These are phyloP conservation scores for Congeria kusceri DNA, from an alignment of 2,888 invertebrate genomes.

Conservation along the genomic window DNA sequence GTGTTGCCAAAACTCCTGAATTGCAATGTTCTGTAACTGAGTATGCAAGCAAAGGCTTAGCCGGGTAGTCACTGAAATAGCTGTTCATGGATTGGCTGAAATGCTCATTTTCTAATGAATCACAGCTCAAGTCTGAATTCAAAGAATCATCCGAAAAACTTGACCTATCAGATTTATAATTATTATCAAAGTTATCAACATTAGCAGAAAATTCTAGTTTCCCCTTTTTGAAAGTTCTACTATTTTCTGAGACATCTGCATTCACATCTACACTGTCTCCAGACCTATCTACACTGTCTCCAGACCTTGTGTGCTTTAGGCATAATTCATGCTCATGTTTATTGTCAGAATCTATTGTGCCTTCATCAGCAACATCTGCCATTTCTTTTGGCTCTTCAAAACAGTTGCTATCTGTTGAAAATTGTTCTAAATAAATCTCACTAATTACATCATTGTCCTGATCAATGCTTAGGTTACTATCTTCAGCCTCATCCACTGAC, in stretches of 20 bases:
- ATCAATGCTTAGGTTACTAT: background rate
- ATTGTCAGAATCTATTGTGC: background rate
- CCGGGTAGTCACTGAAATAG: slow-evolving; percentile 24
- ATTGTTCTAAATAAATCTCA: slow-evolving; percentile 7
- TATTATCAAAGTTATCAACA: slow-evolving; percentile 6
- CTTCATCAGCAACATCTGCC: background rate
- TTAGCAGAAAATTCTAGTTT: background rate
- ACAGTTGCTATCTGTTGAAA: background rate
- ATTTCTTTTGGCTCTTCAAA: background rate
- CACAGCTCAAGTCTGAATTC: slow-evolving; percentile 50
- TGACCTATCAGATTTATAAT: background rate
- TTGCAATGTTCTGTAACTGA: slow-evolving; percentile 42
- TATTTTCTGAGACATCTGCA: no score
- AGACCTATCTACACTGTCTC: background rate
- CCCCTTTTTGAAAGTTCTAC: background rate
- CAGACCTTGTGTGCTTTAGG: background rate
- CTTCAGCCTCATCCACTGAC: background rate
- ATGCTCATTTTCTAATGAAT: slow-evolving; percentile 58
- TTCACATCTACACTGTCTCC: slow-evolving; percentile 3
- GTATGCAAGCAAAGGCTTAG: slow-evolving; percentile 45
- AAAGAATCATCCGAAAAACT: slow-evolving; percentile 58
- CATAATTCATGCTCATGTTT: background rate
- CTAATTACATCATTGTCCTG: background rate
- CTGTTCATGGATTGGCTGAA: slow-evolving; percentile 51
- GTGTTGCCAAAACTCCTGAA: background rate